phyloP scores from a whole-genome alignment of 2,113 vertebrate genomes.

The Daphoenositta chrysoptera region DNA sequence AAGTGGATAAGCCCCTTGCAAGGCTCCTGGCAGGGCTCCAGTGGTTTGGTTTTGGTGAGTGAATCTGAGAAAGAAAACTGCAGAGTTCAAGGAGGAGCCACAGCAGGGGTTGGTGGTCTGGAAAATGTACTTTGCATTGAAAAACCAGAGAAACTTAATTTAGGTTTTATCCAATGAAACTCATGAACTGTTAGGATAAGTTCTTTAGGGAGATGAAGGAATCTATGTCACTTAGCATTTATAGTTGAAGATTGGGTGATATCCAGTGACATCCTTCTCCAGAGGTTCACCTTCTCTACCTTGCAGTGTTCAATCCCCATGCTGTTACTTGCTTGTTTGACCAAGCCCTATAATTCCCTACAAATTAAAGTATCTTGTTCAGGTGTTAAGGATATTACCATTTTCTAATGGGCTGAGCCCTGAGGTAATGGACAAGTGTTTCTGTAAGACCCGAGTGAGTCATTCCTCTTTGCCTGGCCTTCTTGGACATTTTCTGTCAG shows the following conservation, averaged over 20 bases:
- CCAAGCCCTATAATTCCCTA: background rate
- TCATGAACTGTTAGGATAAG: background rate
- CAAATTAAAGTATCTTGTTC: background rate
- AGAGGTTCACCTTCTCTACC: background rate
- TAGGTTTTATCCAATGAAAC: background rate
- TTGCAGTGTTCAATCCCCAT: rapidly evolving
- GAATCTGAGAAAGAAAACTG: background rate
- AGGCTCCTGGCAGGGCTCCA: background rate
- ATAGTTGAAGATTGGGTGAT: background rate
- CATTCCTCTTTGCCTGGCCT: background rate
- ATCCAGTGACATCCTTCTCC: background rate
- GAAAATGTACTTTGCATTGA: background rate
- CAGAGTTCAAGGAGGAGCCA: background rate
- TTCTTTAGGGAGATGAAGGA: background rate
- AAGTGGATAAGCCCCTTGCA: rapidly evolving
- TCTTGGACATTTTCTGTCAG: background rate
- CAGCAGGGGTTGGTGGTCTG: background rate
- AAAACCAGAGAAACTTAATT: background rate
- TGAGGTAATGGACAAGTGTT: background rate
- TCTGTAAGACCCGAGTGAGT: rapidly evolving
- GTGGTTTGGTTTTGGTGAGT: background rate
- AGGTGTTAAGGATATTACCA: background rate
- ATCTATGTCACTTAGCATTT: background rate
- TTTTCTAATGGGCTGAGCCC: background rate
- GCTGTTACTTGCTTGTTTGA: background rate